A percentile compares a stretch with the other conserved stretches of the same genome.
Evolutionary conservation across 2,797 vertebrate species (phyloP).

Genomic region (Anolis apletophallus): DNA sequence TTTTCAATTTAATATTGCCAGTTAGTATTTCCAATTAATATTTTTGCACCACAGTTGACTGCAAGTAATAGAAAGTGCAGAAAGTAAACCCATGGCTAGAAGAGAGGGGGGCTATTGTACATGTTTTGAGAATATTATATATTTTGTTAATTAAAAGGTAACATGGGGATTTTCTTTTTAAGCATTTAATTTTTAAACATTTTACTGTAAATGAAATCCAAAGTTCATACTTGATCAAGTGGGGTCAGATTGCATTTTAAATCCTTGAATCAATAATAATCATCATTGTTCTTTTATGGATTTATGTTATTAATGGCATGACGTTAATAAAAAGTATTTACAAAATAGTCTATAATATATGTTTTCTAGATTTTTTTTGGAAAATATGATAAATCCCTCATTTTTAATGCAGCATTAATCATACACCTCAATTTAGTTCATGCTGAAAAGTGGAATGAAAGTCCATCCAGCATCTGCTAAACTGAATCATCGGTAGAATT

Average conservation of each 20-base stretch:
- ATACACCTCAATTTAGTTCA: neutral
- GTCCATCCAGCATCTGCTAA: neutral
- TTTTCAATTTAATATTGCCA: no score
- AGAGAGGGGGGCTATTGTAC: no score
- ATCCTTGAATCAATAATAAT: neutral
- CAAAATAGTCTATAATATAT: neutral
- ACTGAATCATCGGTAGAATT: neutral
- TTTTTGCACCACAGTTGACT: no score
- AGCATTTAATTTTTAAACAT: conserved; percentile 10
- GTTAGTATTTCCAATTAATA: no score
- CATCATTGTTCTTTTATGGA: no score
- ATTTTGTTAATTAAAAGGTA: neutral
- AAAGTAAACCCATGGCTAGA: no score
- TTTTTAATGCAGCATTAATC: neutral
- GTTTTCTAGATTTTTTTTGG: accelerated
- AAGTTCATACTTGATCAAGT: neutral
- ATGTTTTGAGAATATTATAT: neutral
- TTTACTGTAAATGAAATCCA: conserved; percentile 8
- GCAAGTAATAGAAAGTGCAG: no score
- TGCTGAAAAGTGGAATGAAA: neutral
- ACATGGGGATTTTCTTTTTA: neutral
- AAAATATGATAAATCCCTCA: neutral
- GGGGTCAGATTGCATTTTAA: conserved; percentile 11
- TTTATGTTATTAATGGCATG: neutral
- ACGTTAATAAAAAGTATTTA: neutral